Evolutionary conservation across 64 coral and sea anemone genomes (phyloP).

Genomic region (Cladopsammia gracilis): DNA sequence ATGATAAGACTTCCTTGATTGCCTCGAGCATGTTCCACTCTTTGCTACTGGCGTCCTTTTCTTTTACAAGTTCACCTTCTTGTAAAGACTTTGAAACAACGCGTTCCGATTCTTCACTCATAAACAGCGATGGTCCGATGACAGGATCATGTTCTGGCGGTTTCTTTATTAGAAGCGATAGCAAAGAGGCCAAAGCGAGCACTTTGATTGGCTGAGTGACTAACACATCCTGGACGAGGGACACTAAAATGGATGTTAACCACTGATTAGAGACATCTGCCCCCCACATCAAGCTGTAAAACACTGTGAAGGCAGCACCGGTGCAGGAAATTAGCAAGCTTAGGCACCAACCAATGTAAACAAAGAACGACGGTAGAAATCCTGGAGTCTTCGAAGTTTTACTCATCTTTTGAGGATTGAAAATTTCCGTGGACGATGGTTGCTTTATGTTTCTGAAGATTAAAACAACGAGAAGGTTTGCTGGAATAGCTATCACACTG

Average conservation of each 20-base stretch:
- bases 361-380: constrained; percentile 30
- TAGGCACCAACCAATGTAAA: constrained; percentile 3
- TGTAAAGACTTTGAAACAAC: neutral
- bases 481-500: constrained; percentile 44
- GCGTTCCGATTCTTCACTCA: no score
- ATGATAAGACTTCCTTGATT: constrained; percentile 17
- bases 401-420: neutral
- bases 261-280: constrained; percentile 33
- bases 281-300: constrained; percentile 16
- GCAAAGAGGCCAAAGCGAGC: neutral
- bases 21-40: constrained; percentile 29
- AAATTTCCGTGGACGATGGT: neutral
- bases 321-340: constrained; percentile 17
- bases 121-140: no score
- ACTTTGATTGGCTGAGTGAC: no score
- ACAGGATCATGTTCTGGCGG: neutral
- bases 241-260: no score
- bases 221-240: no score
- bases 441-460: constrained; percentile 63
- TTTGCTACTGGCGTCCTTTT: neutral
- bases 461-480: constrained; percentile 39
- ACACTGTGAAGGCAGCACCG: neutral
- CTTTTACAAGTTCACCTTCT: neutral
- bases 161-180: constrained; percentile 41
- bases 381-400: neutral